These are phyloP conservation scores for Netelia virgata DNA, from an alignment of 2,888 invertebrate genomes.

Conservation along the genomic window DNA sequence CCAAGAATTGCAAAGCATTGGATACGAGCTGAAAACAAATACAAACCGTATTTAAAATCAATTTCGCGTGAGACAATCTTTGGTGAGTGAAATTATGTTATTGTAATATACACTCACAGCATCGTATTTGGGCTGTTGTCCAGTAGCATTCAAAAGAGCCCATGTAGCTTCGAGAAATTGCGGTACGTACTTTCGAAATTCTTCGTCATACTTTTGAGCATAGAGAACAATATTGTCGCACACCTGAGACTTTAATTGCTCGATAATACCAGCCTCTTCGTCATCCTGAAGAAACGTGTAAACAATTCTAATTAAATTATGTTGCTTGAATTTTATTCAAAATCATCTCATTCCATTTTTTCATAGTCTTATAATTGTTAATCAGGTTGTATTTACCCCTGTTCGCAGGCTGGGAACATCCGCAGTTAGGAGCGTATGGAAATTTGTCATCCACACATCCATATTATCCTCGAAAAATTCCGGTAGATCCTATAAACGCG, in stretches of 20 bases:
- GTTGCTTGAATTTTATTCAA: background rate
- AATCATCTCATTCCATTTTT: background rate
- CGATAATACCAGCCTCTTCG: conserved; percentile 95
- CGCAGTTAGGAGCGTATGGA: conserved; percentile 92
- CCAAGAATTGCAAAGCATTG: conserved; percentile 97
- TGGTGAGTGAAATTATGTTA: background rate
- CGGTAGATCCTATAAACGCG: conserved; percentile 91
- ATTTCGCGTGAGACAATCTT: background rate
- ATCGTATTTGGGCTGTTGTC: conserved; percentile 95
- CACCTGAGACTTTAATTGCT: conserved; percentile 96
- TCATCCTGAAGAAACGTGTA: conserved; percentile 87
- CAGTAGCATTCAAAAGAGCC: conserved; percentile 94
- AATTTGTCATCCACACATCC: conserved; percentile 96
- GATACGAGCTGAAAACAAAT: conserved; percentile 92
- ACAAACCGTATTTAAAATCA: conserved; percentile 20
- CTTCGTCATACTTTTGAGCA: conserved; percentile 99
- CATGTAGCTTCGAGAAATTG: conserved; percentile 98
- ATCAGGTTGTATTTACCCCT: conserved; percentile 82
- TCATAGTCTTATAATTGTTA: too few species aligned
- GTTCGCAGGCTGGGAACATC: conserved; percentile 92
- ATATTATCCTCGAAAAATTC: conserved; percentile 99
- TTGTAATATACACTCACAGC: conserved; percentile 87
- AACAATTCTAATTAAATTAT: conserved; percentile 13
- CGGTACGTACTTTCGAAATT: conserved; percentile 95
- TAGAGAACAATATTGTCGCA: conserved; percentile 98